Conservation (phyloP, 2,888 invertebrate species). For the Drosophila limbata region DNA sequence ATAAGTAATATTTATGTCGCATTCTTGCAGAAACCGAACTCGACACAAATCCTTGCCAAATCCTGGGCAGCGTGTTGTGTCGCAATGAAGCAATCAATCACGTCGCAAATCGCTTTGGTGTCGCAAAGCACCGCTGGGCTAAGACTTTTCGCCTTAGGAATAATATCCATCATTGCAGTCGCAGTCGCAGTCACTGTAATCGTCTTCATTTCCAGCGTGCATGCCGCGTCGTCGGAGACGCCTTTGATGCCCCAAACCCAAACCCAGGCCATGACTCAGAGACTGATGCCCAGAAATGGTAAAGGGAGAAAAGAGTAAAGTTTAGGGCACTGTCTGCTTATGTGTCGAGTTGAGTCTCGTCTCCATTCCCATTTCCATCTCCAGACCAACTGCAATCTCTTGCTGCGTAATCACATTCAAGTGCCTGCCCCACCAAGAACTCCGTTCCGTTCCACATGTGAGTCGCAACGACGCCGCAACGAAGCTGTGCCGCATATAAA, state of each 20-base stretch:
- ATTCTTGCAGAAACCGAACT: conserved; percentile 19
- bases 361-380: conserved; percentile 33
- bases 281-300: conserved; percentile 31
- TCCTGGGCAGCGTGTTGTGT: conserved; percentile 68
- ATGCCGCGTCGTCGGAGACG: conserved; percentile 79
- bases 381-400: conserved; percentile 70
- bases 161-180: conserved; percentile 80
- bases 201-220: conserved; percentile 78
- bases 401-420: conserved; percentile 81
- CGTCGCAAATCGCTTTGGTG: conserved; percentile 78
- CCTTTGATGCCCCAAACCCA: conserved; percentile 70
- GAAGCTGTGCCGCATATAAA: conserved; percentile 80
- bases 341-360: conserved; percentile 61
- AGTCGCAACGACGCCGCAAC: conserved; percentile 66
- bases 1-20: conserved; percentile 63
- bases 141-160: conserved; percentile 82
- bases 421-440: conserved; percentile 62
- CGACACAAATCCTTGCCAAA: conserved; percentile 67
- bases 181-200: conserved; percentile 55
- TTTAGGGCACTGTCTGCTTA: conserved; percentile 40
- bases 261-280: conserved; percentile 71
- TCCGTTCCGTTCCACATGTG: conserved; percentile 60
- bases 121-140: conserved; percentile 82
- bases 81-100: conserved; percentile 81
- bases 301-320: conserved; percentile 13